These are phyloP conservation scores for Megaustenia siamemsis DNA, from an alignment of 2,888 invertebrate species.

Conservation along the genomic window DNA sequence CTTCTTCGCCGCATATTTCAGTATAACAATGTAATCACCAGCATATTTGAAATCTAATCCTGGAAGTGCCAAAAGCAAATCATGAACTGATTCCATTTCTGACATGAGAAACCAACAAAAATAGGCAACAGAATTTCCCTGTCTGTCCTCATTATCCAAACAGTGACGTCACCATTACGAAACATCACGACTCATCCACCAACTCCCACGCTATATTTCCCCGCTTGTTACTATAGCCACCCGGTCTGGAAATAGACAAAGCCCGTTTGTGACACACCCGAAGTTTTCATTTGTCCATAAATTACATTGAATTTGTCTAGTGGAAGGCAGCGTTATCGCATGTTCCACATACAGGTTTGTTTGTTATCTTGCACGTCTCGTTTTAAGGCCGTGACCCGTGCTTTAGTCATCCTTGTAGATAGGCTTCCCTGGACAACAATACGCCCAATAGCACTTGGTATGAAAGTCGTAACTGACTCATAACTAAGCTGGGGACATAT, in stretches of 20 bases:
- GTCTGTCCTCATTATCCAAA: neutral
- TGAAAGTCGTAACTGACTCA: too few relatives aligned
- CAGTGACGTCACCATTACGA: slow-evolving; percentile 4
- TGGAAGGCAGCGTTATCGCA: neutral
- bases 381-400: neutral
- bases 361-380: neutral
- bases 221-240: neutral
- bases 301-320: neutral
- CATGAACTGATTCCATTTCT: too few relatives aligned
- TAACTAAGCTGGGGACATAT: too few relatives aligned
- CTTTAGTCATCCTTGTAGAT: too few relatives aligned
- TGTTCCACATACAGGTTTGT: neutral
- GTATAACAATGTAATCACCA: too few relatives aligned
- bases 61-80: too few relatives aligned
- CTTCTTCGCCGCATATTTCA: too few relatives aligned
- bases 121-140: neutral
- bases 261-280: neutral
- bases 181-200: neutral
- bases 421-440: too few relatives aligned
- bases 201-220: neutral
- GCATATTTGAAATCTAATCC: too few relatives aligned
- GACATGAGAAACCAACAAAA: too few relatives aligned
- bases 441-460: too few relatives aligned
- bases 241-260: neutral
- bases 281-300: neutral